A percentile compares a stretch with the other conserved stretches of the same genome.
phyloP scores from a whole-genome alignment of 2,113 vertebrate species.

The Clarias batrachus region DNA sequence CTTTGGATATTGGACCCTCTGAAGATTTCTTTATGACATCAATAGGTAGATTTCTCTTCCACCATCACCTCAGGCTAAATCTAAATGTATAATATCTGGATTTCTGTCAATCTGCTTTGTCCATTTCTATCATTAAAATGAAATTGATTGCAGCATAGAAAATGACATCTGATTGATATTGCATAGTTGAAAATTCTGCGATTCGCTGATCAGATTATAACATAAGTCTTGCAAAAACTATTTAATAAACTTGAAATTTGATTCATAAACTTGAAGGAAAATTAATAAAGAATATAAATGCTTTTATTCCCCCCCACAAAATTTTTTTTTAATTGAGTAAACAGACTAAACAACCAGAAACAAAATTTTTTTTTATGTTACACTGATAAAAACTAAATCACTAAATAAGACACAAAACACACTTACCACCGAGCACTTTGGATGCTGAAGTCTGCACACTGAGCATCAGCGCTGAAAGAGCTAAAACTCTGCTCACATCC shows the following conservation, averaged over 20 bases:
- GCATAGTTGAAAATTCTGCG: neutral
- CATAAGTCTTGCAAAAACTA: neutral
- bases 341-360: neutral
- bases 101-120: neutral
- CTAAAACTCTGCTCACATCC: constrained; percentile 46
- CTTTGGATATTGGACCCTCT: neutral
- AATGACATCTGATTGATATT: neutral
- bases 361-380: neutral
- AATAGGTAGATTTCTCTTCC: neutral
- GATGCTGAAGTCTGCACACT: constrained; percentile 37
- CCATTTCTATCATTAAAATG: neutral
- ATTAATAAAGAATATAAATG: neutral
- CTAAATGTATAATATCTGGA: neutral
- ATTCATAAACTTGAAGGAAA: neutral
- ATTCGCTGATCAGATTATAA: neutral
- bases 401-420: neutral
- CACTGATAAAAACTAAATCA: neutral
- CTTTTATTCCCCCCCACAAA: too few relatives aligned
- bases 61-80: neutral
- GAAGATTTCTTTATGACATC: neutral
- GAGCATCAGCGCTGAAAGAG: constrained; percentile 37
- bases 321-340: too few relatives aligned
- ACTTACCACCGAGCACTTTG: constrained; percentile 55
- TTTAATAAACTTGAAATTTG: neutral
- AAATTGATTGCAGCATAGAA: neutral